These are phyloP conservation scores for Gopherus evgoodei DNA, from an alignment of 2,113 vertebrate genomes.

Conservation along the genomic window DNA sequence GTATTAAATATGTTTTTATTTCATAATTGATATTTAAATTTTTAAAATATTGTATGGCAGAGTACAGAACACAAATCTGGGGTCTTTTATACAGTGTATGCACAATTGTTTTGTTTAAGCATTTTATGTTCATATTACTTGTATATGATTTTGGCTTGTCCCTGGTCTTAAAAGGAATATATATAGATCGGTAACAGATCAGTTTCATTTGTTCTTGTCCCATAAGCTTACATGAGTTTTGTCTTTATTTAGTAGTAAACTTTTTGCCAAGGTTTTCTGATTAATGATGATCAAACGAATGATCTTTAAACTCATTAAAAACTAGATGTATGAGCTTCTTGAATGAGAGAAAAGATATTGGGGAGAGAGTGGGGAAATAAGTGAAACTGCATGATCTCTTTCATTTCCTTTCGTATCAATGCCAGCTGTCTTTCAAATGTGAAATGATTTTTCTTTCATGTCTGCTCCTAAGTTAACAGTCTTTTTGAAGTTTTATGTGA, in stretches of 20 bases:
- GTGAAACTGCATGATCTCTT: constrained; percentile 56
- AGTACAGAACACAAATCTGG: neutral
- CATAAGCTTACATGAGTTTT: neutral
- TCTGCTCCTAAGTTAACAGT: constrained; percentile 57
- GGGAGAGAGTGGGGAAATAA: constrained; percentile 30
- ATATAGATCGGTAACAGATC: neutral
- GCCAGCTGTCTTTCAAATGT: constrained; percentile 70
- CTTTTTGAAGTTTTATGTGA: constrained; percentile 70
- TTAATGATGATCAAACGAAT: neutral
- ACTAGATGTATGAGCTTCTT: neutral
- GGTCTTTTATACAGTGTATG: fast-evolving
- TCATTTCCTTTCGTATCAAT: constrained; percentile 71
- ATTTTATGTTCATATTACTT: neutral
- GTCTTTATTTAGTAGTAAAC: constrained; percentile 42
- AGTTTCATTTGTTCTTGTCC: neutral
- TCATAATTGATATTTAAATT: fast-evolving
- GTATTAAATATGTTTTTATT: neutral
- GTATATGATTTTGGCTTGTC: neutral
- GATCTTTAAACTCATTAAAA: constrained; percentile 31
- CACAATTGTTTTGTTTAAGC: neutral
- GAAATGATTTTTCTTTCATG: constrained; percentile 75
- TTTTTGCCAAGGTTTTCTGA: constrained; percentile 54
- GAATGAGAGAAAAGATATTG: constrained; percentile 15
- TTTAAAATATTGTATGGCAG: neutral
- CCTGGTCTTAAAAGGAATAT: neutral